Evolutionary conservation across 2,888 invertebrate genomes (phyloP).

Genomic region (Agapetus fuscipes): DNA sequence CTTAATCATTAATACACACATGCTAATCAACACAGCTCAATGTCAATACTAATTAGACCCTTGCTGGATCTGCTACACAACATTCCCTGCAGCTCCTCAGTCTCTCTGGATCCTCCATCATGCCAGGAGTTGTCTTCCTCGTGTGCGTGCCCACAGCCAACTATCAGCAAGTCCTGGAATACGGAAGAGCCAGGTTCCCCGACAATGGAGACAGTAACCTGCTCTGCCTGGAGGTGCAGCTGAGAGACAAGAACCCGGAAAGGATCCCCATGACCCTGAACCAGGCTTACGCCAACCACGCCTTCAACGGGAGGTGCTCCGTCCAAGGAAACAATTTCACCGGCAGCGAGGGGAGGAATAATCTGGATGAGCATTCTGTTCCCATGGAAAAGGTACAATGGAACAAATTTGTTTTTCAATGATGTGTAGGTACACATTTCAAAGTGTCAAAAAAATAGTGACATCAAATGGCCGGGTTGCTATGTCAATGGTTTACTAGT

Average conservation of each 20-base stretch:
- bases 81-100: slow-evolving; percentile 1
- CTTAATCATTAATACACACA: slow-evolving; percentile 2
- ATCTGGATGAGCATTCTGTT: slow-evolving; percentile 44
- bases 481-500: no score
- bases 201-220: slow-evolving; percentile 26
- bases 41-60: no score
- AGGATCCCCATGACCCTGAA: slow-evolving; percentile 38
- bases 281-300: slow-evolving; percentile 35
- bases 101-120: slow-evolving; percentile 23
- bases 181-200: slow-evolving; percentile 28
- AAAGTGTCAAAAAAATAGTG: no score
- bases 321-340: slow-evolving; percentile 20
- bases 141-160: slow-evolving; percentile 60
- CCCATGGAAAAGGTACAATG: slow-evolving; percentile 63
- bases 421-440: no score
- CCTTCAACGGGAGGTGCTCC: slow-evolving; percentile 26
- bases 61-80: no score
- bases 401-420: no score
- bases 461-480: no score
- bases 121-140: slow-evolving; percentile 59
- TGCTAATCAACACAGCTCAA: slow-evolving; percentile 5
- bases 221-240: slow-evolving; percentile 32
- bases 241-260: slow-evolving; percentile 32
- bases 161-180: slow-evolving; percentile 51
- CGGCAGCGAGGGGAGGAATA: slow-evolving; percentile 31